These are phyloP conservation scores for Gonatopus flavifemur DNA, from an alignment of 1,140 invertebrate genomes.

Conservation along the genomic window DNA sequence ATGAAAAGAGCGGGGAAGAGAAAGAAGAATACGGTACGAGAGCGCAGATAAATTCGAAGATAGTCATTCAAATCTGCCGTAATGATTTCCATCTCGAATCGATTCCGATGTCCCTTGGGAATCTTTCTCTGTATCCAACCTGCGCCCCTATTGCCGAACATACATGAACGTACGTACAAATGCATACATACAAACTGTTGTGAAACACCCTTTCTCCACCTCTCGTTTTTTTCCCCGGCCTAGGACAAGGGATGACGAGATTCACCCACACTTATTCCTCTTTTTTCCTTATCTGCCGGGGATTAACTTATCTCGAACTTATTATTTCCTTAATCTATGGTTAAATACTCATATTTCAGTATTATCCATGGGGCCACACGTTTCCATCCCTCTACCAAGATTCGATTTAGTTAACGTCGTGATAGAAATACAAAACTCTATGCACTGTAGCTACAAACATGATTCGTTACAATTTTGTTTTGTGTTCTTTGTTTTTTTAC, in stretches of 20 bases:
- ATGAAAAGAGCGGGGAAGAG: slow-evolving; percentile 7
- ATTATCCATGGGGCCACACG: slow-evolving; percentile 46
- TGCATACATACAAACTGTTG: slow-evolving; percentile 37
- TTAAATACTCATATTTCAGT: slow-evolving; percentile 60
- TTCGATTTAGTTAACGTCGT: too few relatives aligned
- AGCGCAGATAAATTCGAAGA: slow-evolving; percentile 53
- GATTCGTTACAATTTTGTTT: too few relatives aligned
- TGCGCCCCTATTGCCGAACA: slow-evolving; percentile 23
- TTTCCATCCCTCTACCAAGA: too few relatives aligned
- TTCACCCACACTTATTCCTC: slow-evolving; percentile 10
- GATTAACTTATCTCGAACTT: slow-evolving; percentile 59
- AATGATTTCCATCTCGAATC: slow-evolving; percentile 60
- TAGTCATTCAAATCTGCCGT: slow-evolving; percentile 57
- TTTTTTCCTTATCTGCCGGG: slow-evolving; percentile 50
- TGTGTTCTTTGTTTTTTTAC: too few relatives aligned
- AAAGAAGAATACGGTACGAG: slow-evolving; percentile 17
- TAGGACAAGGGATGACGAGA: slow-evolving; percentile 26
- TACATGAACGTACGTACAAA: slow-evolving; percentile 41
- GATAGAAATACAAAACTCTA: too few relatives aligned
- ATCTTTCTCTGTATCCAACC: slow-evolving; percentile 35
- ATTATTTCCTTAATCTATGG: slow-evolving; percentile 58
- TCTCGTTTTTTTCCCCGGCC: slow-evolving; percentile 30
- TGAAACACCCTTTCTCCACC: too few relatives aligned
- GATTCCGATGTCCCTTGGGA: slow-evolving; percentile 56
- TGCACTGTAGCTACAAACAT: too few relatives aligned